A percentile compares a stretch with the other conserved stretches of the same genome.
phyloP scores from a whole-genome alignment of 53 echinoderm and acorn worm genomes.

The Temnopleurus reevesii region DNA sequence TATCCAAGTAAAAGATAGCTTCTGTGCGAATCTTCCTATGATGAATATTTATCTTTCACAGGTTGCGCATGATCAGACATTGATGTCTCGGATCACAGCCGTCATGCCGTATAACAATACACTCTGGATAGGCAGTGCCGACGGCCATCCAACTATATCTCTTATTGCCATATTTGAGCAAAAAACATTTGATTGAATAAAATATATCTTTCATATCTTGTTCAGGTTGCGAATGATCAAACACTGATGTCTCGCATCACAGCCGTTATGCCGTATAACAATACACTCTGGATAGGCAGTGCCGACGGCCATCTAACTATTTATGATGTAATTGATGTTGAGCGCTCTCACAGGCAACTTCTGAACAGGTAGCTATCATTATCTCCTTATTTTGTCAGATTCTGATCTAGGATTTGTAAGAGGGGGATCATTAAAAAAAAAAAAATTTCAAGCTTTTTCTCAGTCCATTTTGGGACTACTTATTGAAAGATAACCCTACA shows the following conservation, averaged over 20 bases:
- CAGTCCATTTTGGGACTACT: too few species aligned
- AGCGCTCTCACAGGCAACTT: not conserved
- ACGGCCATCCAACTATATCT: constrained; percentile 84
- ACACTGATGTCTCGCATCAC: constrained; percentile 71
- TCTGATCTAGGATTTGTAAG: too few species aligned
- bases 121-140: constrained; percentile 91
- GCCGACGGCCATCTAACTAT: constrained; percentile 85
- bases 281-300: constrained; percentile 90
- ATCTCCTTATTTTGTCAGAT: not conserved
- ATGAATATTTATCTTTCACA: not conserved
- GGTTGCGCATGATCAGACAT: constrained; percentile 64
- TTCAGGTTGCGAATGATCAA: constrained; percentile 65
- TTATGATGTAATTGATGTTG: constrained; percentile 66
- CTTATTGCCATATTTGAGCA: too few species aligned
- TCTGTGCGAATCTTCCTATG: too few species aligned
- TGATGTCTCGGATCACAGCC: constrained; percentile 74
- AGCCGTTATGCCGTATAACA: constrained; percentile 76
- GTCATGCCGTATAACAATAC: constrained; percentile 80
- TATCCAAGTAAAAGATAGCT: too few species aligned
- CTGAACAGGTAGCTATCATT: not conserved
- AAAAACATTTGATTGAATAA: too few species aligned
- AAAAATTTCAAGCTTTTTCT: too few species aligned
- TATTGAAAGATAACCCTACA: too few species aligned
- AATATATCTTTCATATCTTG: not conserved
- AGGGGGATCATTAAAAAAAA: too few species aligned